Evolutionary conservation across 1,140 invertebrate genomes (phyloP).

Genomic region (Panagrolaimus sp.): DNA sequence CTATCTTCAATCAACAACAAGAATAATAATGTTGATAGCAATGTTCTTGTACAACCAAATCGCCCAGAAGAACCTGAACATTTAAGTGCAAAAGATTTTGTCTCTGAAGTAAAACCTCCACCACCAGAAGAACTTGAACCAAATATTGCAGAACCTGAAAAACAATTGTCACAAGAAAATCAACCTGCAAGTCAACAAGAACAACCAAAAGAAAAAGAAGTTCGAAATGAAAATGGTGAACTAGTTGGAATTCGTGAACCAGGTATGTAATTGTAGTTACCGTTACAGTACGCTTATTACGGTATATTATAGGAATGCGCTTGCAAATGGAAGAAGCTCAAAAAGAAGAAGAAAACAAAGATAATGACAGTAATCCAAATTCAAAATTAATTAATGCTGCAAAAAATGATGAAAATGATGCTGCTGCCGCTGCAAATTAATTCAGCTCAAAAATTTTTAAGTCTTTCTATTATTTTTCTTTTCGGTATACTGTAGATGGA

Average conservation of each 20-base stretch:
- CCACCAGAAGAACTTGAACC: background rate
- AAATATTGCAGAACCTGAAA: background rate
- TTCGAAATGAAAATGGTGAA: constrained; percentile 2
- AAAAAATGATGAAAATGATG: background rate
- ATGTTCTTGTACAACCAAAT: background rate
- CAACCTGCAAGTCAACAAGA: background rate
- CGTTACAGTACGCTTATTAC: too few relatives aligned
- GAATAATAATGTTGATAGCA: background rate
- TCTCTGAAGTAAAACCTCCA: background rate
- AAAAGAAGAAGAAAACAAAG: background rate
- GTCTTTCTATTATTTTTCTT: too few relatives aligned
- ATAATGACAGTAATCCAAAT: background rate
- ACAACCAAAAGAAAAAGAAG: background rate
- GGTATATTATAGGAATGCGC: background rate
- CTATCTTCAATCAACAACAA: background rate
- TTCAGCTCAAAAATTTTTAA: too few relatives aligned
- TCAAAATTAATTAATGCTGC: background rate
- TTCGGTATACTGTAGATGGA: too few relatives aligned
- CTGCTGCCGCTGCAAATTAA: too few relatives aligned
- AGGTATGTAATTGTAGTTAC: too few relatives aligned
- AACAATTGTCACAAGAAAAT: background rate
- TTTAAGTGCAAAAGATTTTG: background rate
- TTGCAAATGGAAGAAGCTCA: constrained; percentile 2
- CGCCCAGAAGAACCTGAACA: background rate
- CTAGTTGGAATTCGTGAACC: background rate